phyloP scores from a whole-genome alignment of 2,113 vertebrate species.

The Fulmarus glacialis region DNA sequence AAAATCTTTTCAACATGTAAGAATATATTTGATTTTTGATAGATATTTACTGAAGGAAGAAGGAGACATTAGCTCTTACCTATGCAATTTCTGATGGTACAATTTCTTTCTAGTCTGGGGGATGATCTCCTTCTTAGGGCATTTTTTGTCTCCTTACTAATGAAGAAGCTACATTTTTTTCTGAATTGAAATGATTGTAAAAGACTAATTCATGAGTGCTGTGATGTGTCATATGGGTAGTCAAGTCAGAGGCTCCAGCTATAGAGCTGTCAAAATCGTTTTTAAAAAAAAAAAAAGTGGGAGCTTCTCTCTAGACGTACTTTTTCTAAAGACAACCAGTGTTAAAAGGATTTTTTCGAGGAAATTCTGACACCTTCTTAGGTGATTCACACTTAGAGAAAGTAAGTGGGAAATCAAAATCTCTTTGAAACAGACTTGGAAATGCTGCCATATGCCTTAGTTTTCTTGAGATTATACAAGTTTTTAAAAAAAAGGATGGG shows the following conservation, averaged over 20 bases:
- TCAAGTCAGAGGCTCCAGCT: neutral
- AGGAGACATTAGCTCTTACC: neutral
- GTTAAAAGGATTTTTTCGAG: conserved; percentile 13
- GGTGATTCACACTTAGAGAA: conserved; percentile 21
- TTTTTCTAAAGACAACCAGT: neutral
- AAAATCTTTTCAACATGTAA: neutral
- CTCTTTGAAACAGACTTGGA: conserved; percentile 16
- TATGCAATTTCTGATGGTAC: neutral
- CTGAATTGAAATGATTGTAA: neutral
- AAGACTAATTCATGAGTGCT: neutral
- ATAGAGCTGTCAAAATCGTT: neutral
- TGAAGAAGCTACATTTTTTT: neutral
- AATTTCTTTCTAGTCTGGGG: neutral
- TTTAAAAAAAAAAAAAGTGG: neutral
- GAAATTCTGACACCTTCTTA: conserved; percentile 41
- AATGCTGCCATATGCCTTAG: conserved; percentile 35
- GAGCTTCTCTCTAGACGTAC: neutral
- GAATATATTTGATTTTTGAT: neutral
- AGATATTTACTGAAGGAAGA: neutral
- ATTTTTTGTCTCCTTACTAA: neutral
- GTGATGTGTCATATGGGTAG: neutral
- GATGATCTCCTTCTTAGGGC: neutral
- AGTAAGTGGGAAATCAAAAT: conserved; percentile 40
- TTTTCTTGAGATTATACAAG: neutral
- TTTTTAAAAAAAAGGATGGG: neutral